Conservation (phyloP, 1,140 invertebrate genomes). For the Drosophila sp. region DNA sequence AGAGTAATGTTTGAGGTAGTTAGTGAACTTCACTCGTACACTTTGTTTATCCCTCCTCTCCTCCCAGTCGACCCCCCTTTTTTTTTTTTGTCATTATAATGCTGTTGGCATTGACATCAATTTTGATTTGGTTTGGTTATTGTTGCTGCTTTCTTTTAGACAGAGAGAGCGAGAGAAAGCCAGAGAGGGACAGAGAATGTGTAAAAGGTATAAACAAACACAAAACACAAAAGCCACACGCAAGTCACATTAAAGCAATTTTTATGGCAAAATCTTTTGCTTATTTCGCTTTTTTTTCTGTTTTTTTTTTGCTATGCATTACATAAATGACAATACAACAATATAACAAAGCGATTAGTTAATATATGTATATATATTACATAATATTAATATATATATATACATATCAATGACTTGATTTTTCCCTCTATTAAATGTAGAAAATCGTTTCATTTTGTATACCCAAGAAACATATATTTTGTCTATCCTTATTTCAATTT, state of each 20-base stretch:
- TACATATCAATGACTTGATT: background rate
- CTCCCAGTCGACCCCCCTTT: background rate
- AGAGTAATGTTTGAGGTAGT: conserved; percentile 70
- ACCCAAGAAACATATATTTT: no score
- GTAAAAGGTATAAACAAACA: conserved; percentile 36
- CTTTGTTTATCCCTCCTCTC: background rate
- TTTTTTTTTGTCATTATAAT: conserved; percentile 51
- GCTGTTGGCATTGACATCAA: conserved; percentile 74
- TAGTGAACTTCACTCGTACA: conserved; percentile 23
- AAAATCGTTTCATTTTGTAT: no score
- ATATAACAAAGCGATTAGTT: conserved; percentile 5
- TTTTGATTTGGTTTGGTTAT: conserved; percentile 32
- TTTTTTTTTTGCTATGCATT: conserved; percentile 8
- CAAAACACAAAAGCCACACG: conserved; percentile 63
- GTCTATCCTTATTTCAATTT: no score
- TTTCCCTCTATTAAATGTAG: background rate
- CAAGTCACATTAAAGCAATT: conserved; percentile 77
- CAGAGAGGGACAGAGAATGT: conserved; percentile 16
- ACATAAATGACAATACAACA: conserved; percentile 9
- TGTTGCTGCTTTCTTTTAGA: conserved; percentile 42
- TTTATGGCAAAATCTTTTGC: conserved; percentile 41
- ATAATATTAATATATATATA: background rate
- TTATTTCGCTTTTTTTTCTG: background rate
- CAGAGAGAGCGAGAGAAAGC: conserved; percentile 33
- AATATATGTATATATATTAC: conserved; percentile 2